Evolutionary conservation across 2,113 vertebrate genomes (phyloP).

Genomic region (Melanostigma gelatinosum): DNA sequence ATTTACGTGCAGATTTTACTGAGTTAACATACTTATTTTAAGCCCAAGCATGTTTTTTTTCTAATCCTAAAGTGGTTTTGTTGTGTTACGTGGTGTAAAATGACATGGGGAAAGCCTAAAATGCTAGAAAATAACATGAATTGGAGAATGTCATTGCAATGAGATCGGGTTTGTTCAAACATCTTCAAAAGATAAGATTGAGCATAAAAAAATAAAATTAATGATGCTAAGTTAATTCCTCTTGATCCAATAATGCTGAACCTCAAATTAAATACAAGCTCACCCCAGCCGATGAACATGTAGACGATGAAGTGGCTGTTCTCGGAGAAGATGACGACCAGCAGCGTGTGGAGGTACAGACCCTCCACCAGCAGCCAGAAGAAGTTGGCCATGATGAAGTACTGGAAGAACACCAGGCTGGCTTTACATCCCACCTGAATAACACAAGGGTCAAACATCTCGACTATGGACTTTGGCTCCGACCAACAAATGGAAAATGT

Average conservation of each 20-base stretch:
- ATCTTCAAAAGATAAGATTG: background rate
- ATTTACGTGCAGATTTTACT: too few species aligned
- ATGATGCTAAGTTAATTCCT: background rate
- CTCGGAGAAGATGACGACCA: slow-evolving; percentile 87
- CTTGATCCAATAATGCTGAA: background rate
- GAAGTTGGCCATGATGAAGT: slow-evolving; percentile 94
- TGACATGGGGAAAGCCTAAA: background rate
- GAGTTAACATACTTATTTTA: background rate
- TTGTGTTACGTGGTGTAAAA: too few species aligned
- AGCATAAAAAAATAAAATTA: background rate
- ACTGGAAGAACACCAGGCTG: slow-evolving; percentile 91
- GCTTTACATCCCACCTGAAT: slow-evolving; percentile 90
- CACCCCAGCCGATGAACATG: slow-evolving; percentile 94
- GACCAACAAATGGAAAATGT: background rate
- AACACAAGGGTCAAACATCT: background rate
- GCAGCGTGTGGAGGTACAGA: slow-evolving; percentile 91
- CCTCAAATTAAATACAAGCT: background rate
- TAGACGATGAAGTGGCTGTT: slow-evolving; percentile 86
- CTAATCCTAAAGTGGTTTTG: too few species aligned
- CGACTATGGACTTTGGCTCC: background rate
- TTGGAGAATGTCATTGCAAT: too few species aligned
- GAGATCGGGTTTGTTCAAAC: background rate
- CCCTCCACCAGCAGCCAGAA: slow-evolving; percentile 95
- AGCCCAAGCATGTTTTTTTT: too few species aligned
- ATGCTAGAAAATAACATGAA: background rate